Evolutionary conservation across 2,113 vertebrate species (phyloP).

Genomic region (Dicrurus megarhynchus): DNA sequence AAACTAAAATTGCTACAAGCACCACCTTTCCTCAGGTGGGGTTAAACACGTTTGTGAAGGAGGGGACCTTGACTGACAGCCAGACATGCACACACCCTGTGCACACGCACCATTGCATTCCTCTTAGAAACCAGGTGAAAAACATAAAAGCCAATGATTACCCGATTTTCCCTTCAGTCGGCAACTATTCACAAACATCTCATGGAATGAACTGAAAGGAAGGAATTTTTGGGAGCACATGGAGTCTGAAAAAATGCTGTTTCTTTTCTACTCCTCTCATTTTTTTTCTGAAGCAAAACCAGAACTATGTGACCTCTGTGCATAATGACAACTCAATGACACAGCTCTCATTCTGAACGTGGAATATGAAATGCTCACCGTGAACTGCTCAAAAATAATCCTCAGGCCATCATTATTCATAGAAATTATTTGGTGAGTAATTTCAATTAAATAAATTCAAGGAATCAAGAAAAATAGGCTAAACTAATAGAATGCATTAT

Average conservation of each 20-base stretch:
- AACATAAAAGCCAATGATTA: neutral
- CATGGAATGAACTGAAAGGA: neutral
- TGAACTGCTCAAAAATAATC: slow-evolving; percentile 48
- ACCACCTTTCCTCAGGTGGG: neutral
- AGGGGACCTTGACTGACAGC: neutral
- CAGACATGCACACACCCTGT: neutral
- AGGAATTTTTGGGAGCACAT: neutral
- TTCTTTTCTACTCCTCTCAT: neutral
- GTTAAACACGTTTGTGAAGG: neutral
- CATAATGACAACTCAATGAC: slow-evolving; percentile 38
- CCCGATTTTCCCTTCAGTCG: neutral
- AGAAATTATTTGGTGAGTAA: slow-evolving; percentile 63
- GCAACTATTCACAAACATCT: neutral
- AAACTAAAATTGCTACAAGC: neutral
- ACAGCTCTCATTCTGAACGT: neutral
- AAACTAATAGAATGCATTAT: slow-evolving; percentile 45
- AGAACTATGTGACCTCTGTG: slow-evolving; percentile 24
- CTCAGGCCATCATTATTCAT: slow-evolving; percentile 62
- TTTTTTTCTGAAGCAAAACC: neutral
- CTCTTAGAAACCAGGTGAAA: neutral
- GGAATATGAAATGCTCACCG: slow-evolving; percentile 9
- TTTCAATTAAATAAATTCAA: slow-evolving; percentile 67
- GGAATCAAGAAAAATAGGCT: slow-evolving; percentile 35
- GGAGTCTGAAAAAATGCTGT: neutral
- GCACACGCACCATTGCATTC: neutral